Percentiles rank a stretch among this genome's conserved stretches.
Evolutionary conservation across 2,797 vertebrate species (phyloP).

Genomic region (Chromis chromis): DNA sequence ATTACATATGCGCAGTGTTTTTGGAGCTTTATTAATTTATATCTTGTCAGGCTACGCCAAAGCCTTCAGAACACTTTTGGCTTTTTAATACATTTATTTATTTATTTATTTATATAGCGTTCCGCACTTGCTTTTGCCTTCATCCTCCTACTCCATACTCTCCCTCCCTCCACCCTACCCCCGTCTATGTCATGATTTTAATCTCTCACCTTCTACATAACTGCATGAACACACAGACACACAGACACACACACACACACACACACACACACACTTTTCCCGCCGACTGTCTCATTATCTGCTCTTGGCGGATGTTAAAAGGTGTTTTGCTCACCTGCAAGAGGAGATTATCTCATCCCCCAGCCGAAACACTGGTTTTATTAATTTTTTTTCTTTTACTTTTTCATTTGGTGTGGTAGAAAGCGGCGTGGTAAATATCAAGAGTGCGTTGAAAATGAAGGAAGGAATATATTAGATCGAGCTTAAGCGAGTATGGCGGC

Average conservation of each 20-base stretch:
- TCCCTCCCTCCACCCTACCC: conserved; percentile 5
- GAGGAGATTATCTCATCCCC: conserved; percentile 64
- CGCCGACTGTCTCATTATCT: conserved; percentile 69
- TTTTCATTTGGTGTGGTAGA: conserved; percentile 20
- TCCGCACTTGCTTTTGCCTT: conserved; percentile 40
- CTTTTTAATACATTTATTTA: conserved; percentile 72
- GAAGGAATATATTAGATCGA: conserved; percentile 35
- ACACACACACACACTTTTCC: conserved; percentile 6
- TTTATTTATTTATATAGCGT: conserved; percentile 74
- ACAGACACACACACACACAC: conserved; percentile 20
- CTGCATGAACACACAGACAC: conserved; percentile 11
- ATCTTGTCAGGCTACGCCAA: conserved; percentile 74
- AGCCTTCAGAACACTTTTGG: conserved; percentile 73
- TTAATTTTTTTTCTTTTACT: conserved; percentile 13
- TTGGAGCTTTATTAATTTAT: conserved; percentile 81
- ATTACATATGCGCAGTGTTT: conserved; percentile 79
- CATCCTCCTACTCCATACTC: conserved; percentile 23
- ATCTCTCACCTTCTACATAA: conserved; percentile 65
- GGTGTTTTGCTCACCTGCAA: conserved; percentile 75
- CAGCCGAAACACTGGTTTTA: conserved; percentile 50
- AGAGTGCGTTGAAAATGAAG: conserved; percentile 49
- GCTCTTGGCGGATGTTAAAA: conserved; percentile 72
- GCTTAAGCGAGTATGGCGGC: conserved; percentile 60
- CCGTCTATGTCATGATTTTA: conserved; percentile 55
- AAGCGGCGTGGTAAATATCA: conserved; percentile 44